Base-by-base conservation (phyloP, 2,113 vertebrate species). In the Oreochromis aureus region DNA sequence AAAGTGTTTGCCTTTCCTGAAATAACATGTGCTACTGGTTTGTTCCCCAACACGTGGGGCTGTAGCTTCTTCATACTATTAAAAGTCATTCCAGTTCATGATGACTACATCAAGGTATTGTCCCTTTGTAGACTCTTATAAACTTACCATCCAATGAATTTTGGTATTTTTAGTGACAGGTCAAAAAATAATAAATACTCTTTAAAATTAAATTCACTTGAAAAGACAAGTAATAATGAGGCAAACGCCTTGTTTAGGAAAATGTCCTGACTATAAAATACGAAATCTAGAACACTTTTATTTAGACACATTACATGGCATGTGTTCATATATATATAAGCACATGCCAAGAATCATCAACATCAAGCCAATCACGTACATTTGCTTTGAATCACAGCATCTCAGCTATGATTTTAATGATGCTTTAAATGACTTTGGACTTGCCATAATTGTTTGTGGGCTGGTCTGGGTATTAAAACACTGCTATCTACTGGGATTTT, bases 1-100 rank as follows among this genome's bases (percentile, higher is more conserved):
- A 97, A 97, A 90, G 94, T 99, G 55, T 97, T 98, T 92, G 97
- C 97, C 88, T 98, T 99, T 89, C 98, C 98, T 1, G 97, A 97
- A 88, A 96, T 98, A 83, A 97, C 97, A 86, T 97, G 98, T 1
- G 98, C 97, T 76, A 98, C 96, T 61, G 96, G 98, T 1, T 96
- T 96, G 5, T 98, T 99, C 90, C 98, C 97, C 94, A 97, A 96
- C 51, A 98, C 96, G 0, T 90, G 95, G 0, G 58, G 98, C 82
- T 99, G 98, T 19, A 92, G 98, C 48, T 93, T 97, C 85, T 92
- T 98, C 85, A 97, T 96, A 34, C 61, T 96, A 36, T 97, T 93
- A 84, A 96, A 97, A 87, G 98, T 99, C 84, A 98, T 98, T 89
- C 97, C 98, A 79, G 96, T 94, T 46, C 95, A 99, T 36, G 91